Base-by-base conservation (phyloP, 53 echinoderm and acorn worm species). In the Astropecten irregularis region DNA sequence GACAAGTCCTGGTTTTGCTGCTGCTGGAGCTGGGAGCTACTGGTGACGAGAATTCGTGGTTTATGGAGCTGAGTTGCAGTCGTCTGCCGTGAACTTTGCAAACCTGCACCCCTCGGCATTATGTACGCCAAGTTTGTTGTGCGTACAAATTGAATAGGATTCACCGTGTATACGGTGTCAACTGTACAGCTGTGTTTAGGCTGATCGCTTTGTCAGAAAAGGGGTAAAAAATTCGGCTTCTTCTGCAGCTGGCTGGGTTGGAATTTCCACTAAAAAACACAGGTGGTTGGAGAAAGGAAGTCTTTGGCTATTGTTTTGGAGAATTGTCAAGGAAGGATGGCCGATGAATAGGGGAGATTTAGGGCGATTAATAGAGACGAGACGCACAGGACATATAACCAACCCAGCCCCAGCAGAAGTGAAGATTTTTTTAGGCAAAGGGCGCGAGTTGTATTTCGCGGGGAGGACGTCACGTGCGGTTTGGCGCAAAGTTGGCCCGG, bases 361-460 rank as follows among this genome's bases (percentile, higher is more conserved):
- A 19, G 61, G 40, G 13, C 2, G 79, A 79, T 79, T 79, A 8
- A 42, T 42, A 8, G 42, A 42, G 42, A 42, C 42, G 42, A 42
- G n/a, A n/a, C n/a, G n/a, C n/a, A 73, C 74, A 33, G 52, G 62
- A 10, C 30, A 29, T 22, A 2, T 28, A 56, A 36, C 56, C 25
- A 40, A 26, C 73, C 37, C 73, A 18, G 36, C 38, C 54, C 54
- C n/a, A 38, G 56, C 76, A 39, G 57, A 27, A 15, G 21, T 20
- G 0, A 76, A 57, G 40, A 21, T 16, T 23, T n/a, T n/a, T n/a
- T n/a, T n/a, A n/a, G n/a, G 50, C 39, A 54, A 74, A 74, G 74
- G 51, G 88, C 94, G 94, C 91, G 94, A 95, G 84, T 95, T 70
- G 88, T 95, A 95, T 92, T 95, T 95, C 85, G 92, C 95, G 95